These are phyloP conservation scores for Papilio glaucus DNA, from an alignment of 1,140 invertebrate genomes.

Conservation along the genomic window DNA sequence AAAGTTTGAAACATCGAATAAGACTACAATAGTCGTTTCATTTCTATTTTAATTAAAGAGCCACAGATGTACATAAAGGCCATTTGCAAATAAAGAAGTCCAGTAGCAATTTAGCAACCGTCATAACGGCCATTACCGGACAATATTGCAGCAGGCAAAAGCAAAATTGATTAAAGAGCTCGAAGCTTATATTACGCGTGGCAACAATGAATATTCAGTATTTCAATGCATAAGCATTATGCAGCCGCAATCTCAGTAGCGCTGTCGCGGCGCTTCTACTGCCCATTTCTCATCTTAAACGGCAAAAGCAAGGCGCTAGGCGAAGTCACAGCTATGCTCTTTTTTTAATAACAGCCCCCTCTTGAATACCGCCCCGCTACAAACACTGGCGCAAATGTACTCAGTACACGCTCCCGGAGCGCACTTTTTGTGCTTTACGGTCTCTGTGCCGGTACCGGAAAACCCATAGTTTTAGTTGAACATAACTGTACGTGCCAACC, in stretches of 20 bases:
- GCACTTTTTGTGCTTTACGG: slow-evolving; percentile 23
- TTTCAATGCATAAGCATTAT: slow-evolving; percentile 73
- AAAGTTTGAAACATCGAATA: not conserved
- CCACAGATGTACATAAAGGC: slow-evolving; percentile 16
- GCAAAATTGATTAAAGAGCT: slow-evolving; percentile 71
- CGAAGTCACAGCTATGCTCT: slow-evolving; percentile 45
- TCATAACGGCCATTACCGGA: slow-evolving; percentile 51
- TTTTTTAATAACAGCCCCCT: slow-evolving; percentile 44
- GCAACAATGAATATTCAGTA: slow-evolving; percentile 75
- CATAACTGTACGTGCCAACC: slow-evolving; percentile 17
- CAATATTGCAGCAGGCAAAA: slow-evolving; percentile 56
- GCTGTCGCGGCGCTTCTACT: slow-evolving; percentile 64
- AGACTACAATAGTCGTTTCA: not conserved
- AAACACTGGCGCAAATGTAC: slow-evolving; percentile 21
- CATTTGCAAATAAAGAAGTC: slow-evolving; percentile 27
- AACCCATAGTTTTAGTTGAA: slow-evolving; percentile 15
- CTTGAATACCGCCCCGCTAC: not conserved
- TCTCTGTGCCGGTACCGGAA: slow-evolving; percentile 15
- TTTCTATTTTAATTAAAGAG: slow-evolving; percentile 1
- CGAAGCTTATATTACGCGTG: slow-evolving; percentile 54
- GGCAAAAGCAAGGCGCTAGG: slow-evolving; percentile 61
- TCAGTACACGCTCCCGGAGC: not conserved
- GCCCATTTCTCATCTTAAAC: slow-evolving; percentile 80
- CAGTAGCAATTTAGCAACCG: slow-evolving; percentile 46
- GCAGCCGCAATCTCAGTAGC: slow-evolving; percentile 67